Evolutionary conservation across 2,888 invertebrate genomes (phyloP).

Genomic region (Catocala nupta): DNA sequence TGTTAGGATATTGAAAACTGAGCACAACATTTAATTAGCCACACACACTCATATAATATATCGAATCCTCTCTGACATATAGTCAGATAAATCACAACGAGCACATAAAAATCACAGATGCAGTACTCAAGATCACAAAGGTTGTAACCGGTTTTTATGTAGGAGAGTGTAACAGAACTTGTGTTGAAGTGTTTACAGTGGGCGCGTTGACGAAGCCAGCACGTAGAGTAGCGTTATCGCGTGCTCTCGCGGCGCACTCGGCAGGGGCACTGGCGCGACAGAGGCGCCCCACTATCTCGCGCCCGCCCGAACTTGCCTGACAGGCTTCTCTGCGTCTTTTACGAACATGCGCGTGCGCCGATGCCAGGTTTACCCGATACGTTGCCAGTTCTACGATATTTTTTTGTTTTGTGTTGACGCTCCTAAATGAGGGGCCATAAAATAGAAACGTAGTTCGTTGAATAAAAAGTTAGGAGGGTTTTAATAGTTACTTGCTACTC

Average conservation of each 20-base stretch:
- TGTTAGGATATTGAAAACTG: constrained; percentile 52
- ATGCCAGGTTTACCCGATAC: constrained; percentile 77
- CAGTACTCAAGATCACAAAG: constrained; percentile 71
- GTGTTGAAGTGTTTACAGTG: constrained; percentile 62
- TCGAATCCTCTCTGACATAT: constrained; percentile 54
- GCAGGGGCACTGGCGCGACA: constrained; percentile 75
- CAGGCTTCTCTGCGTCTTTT: constrained; percentile 73
- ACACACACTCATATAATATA: constrained; percentile 55
- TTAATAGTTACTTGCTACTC: constrained; percentile 32
- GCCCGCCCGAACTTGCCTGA: constrained; percentile 72
- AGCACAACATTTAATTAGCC: constrained; percentile 54
- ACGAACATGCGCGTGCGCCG: constrained; percentile 80
- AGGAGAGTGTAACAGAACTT: constrained; percentile 72
- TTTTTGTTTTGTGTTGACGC: constrained; percentile 83
- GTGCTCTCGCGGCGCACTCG: constrained; percentile 72
- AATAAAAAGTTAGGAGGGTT: constrained; percentile 59
- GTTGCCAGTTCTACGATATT: constrained; percentile 76
- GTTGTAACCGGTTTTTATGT: constrained; percentile 79
- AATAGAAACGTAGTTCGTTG: constrained; percentile 74
- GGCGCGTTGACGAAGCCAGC: constrained; percentile 54
- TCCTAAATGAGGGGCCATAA: constrained; percentile 82
- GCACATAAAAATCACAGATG: constrained; percentile 68
- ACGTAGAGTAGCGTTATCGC: constrained; percentile 56
- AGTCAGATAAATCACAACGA: constrained; percentile 57
- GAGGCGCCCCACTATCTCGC: constrained; percentile 69